Evolutionary conservation across 2,888 invertebrate species (phyloP), one percentile per base, ranked within the genome.

Genomic region (Cerceris rybyensis): DNA sequence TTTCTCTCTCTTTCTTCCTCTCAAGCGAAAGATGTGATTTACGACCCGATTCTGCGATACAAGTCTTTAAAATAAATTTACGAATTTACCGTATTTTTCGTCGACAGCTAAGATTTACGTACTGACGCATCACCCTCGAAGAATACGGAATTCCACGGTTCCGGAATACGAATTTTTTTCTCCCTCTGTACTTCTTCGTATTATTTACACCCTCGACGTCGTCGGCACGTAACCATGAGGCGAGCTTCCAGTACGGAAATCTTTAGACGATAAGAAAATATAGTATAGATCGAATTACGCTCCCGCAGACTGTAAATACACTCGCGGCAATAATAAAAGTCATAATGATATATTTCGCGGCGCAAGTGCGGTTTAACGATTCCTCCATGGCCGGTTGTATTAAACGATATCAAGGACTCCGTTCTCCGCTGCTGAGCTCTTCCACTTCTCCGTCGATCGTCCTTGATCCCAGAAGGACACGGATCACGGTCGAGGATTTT

Each of bases 401-500:
- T 58, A 69, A 76, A 73, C 70, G 67, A 55, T 71, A 68, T 70
- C 66, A 58, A 17, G 28, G 46, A 11, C 57, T 57, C 13, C 57
- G 13, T 59, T 52, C 0, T 52, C 55, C 54, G 14, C 9, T 49
- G n/a, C 14, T 42, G 9, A 39, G 57, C 39, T 7, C 14, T 16
- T 46, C 7, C 7, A 13, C n/a, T 50, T 57, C 14, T 39, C 7
- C 6, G 8, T 14, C 17, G 7, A 9, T 61, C 70, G 83, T 70
- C 69, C 85, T 85, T 85, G 83, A 75, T 63, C 60, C 50, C 2
- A 57, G 75, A 83, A 76, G 71, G 77, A 72, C 74, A 64, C 41
- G 63, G 72, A 81, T 84, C 80, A 79, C 69, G 78, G 75, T 67
- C 70, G 75, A 75, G 81, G 67, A 81, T 85, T 85, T 85, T 85